Base-by-base conservation (phyloP, 2,888 invertebrate genomes). In the Eumerus sabulonum region DNA sequence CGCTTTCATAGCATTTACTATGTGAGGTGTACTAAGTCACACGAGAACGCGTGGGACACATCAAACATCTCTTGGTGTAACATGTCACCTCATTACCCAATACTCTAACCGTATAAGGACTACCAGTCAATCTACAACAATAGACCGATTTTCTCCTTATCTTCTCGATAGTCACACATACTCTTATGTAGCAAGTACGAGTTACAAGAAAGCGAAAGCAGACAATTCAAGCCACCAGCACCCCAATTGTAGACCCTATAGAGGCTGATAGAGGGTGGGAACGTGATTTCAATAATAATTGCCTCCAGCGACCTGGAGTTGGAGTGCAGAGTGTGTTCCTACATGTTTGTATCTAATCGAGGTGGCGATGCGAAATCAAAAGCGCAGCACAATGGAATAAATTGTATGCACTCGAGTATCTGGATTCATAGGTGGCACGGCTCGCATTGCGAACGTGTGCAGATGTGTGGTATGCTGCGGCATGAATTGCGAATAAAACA, bases 201-300 rank as follows among this genome's bases (percentile, higher is more conserved):
- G 48, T 38, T 59, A 16, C 54, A 19, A 60, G 45, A 36, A 45
- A 79, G 54, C 19, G 79, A 79, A 79, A 79, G 47, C 27, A 53
- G 63, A 67, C 74, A 64, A 56, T 68, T 64, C 13, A 51, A 73
- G 67, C 63, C 51, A 47, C 27, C 18, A 51, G 42, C 53, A 45
- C 54, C 60, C 54, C 79, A 59, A 72, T 77, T 77, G 72, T 44
- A 14, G 68, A 74, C 73, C 63, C 54, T 72, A 77, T n/a, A n/a
- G n/a, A 68, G 67, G 57, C 62, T 77, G 67, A 73, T 77, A 63
- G 67, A 77, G 73, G 77, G 72, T 77, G 77, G 73, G 74, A 79
- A 64, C 47, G 64, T 68, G 57, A 63, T 70, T 79, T 73, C 45
- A 74, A 47, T 74, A 74, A 79, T 60, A 74, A 74, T 64, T 63